phyloP scores from a whole-genome alignment of 2,797 vertebrate species.

The Okamejei kenojei region DNA sequence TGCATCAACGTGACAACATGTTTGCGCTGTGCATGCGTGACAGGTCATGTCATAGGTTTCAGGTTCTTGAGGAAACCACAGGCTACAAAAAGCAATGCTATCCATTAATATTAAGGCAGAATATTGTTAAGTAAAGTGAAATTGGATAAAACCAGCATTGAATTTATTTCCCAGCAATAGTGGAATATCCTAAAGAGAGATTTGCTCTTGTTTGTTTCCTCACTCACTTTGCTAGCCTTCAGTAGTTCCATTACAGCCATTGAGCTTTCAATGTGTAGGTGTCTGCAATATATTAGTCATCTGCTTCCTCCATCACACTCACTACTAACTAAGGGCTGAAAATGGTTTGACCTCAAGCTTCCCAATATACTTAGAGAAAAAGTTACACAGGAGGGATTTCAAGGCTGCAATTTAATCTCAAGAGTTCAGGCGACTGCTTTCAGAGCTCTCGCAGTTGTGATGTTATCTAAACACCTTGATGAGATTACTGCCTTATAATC shows the following conservation, averaged over 20 bases:
- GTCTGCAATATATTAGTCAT: background rate
- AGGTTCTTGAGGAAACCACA: background rate
- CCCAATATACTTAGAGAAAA: conserved; percentile 2
- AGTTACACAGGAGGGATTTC: conserved; percentile 4
- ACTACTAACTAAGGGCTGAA: conserved; percentile 3
- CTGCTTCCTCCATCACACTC: background rate
- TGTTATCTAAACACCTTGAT: conserved; percentile 35
- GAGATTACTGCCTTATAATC: conserved; percentile 35
- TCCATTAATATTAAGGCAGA: background rate
- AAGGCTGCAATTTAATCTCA: conserved; percentile 33
- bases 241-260: background rate
- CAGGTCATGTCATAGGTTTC: background rate
- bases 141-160: background rate
- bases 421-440: conserved; percentile 32
- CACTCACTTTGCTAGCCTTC: background rate
- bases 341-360: conserved; percentile 25
- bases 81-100: background rate
- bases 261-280: conserved; percentile 3
- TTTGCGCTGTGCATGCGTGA: background rate
- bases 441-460: conserved; percentile 17
- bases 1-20: background rate
- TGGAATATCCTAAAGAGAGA: background rate
- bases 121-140: background rate
- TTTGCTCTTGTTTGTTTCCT: background rate
- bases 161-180: background rate